A percentile compares a stretch with the other conserved stretches of the same genome.
Conservation (phyloP, 2,113 vertebrate species). For the Gopherus flavomarginatus region DNA sequence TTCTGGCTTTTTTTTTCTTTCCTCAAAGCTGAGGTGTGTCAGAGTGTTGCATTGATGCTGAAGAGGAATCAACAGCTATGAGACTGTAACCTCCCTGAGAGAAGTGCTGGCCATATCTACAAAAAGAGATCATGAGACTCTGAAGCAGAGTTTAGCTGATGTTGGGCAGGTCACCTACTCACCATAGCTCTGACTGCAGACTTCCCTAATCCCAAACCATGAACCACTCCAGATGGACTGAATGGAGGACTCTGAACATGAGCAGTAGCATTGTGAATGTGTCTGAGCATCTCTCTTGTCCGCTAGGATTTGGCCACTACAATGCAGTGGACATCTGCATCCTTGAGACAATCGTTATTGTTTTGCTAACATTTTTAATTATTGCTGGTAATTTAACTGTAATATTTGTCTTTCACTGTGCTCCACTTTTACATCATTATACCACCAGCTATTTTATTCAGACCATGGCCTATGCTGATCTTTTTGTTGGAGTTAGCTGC, state of each 20-base stretch:
- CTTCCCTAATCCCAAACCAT: conserved; percentile 83
- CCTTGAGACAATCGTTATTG: conserved; percentile 93
- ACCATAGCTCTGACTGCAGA: conserved; percentile 55
- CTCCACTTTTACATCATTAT: conserved; percentile 95
- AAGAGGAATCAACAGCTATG: conserved; percentile 76
- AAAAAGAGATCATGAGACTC: conserved; percentile 63
- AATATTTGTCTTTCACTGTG: conserved; percentile 98
- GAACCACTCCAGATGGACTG: conserved; percentile 89
- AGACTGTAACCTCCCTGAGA: conserved; percentile 65
- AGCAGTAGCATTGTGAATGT: conserved; percentile 83
- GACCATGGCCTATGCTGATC: conserved; percentile 98
- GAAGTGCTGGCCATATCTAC: conserved; percentile 71
- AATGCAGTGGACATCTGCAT: conserved; percentile 90
- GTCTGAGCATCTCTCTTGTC: conserved; percentile 91
- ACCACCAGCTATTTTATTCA: conserved; percentile 99
- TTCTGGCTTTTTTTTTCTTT: conserved; percentile 39
- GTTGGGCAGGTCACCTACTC: conserved; percentile 60
- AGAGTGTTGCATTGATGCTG: conserved; percentile 76
- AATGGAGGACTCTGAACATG: conserved; percentile 82
- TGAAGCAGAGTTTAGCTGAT: conserved; percentile 72
- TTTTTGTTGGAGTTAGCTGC: conserved; percentile 97
- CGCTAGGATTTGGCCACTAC: conserved; percentile 92
- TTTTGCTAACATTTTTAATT: conserved; percentile 95
- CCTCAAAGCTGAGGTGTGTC: conserved; percentile 77
- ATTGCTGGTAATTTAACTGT: conserved; percentile 96